Conservation (phyloP, 2,888 invertebrate genomes). For the Cosmorhoe ocellata region DNA sequence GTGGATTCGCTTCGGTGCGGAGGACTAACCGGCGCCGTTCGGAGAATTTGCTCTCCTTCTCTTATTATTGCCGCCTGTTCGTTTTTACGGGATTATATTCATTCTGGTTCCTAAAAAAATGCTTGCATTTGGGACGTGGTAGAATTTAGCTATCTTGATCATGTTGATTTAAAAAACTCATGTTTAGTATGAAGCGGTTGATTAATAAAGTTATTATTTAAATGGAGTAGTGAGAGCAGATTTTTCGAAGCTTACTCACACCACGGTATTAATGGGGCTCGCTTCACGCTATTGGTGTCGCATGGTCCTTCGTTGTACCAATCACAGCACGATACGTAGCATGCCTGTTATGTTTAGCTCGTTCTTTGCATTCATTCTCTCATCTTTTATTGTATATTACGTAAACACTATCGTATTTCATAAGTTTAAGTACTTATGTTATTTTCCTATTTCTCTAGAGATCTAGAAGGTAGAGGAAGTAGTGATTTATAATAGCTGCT, state of each 20-base stretch:
- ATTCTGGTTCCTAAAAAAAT: too few species aligned
- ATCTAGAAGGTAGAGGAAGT: constrained; percentile 3
- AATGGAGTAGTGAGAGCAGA: constrained; percentile 35
- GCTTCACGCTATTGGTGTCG: constrained; percentile 54
- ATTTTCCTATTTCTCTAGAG: constrained; percentile 5
- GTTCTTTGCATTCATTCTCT: constrained; percentile 19
- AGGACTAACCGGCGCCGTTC: constrained; percentile 58
- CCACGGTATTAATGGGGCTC: constrained; percentile 59
- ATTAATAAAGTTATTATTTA: background rate
- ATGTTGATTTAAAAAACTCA: too few species aligned
- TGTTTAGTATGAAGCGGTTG: too few species aligned
- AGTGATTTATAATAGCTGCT: constrained; percentile 14
- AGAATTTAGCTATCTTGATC: too few species aligned
- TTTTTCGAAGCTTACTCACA: constrained; percentile 56
- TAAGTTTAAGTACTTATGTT: constrained; percentile 10
- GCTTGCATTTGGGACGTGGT: too few species aligned
- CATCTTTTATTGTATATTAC: constrained; percentile 26
- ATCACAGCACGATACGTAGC: constrained; percentile 43
- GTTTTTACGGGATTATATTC: too few species aligned
- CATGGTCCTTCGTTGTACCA: constrained; percentile 35
- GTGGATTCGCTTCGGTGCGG: constrained; percentile 72
- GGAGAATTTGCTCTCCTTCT: constrained; percentile 46
- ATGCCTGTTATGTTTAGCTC: constrained; percentile 31
- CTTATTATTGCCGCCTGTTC: too few species aligned
- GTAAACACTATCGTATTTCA: background rate